A percentile compares a stretch with the other conserved stretches of the same genome.
Evolutionary conservation across 2,113 vertebrate species (phyloP).

Genomic region (Lipophrys pholis): DNA sequence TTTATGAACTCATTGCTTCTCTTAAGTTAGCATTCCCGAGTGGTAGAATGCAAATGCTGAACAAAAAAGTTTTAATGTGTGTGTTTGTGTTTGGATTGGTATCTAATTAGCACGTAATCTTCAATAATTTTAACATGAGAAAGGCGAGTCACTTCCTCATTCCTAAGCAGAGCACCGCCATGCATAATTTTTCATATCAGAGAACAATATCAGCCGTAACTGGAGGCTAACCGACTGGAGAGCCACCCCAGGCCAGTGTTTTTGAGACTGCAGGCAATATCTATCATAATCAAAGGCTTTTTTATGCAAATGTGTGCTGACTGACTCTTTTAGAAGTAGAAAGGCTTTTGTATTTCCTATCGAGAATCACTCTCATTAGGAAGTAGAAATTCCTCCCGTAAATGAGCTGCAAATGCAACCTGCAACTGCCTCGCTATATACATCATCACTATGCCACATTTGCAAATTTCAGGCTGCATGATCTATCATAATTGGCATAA

Average conservation of each 20-base stretch:
- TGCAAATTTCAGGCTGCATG: slow-evolving; percentile 23
- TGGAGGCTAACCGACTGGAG: slow-evolving; percentile 72
- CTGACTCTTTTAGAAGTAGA: slow-evolving; percentile 73
- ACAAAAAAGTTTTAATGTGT: slow-evolving; percentile 19
- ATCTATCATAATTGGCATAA: slow-evolving; percentile 20
- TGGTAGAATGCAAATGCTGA: slow-evolving; percentile 37
- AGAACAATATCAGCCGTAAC: slow-evolving; percentile 70
- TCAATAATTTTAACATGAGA: slow-evolving; percentile 51
- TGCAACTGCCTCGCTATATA: slow-evolving; percentile 20
- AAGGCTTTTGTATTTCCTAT: slow-evolving; percentile 71
- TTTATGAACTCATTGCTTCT: slow-evolving; percentile 44
- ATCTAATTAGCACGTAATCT: slow-evolving; percentile 66
- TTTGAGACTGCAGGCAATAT: slow-evolving; percentile 73
- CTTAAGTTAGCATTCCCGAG: slow-evolving; percentile 32
- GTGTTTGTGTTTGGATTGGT: slow-evolving; percentile 54
- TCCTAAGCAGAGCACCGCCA: slow-evolving; percentile 31
- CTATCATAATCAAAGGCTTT: slow-evolving; percentile 77
- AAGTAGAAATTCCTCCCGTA: slow-evolving; percentile 63
- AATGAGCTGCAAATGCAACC: slow-evolving; percentile 64
- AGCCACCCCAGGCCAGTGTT: slow-evolving; percentile 74
- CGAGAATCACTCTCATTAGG: slow-evolving; percentile 73
- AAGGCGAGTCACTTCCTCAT: slow-evolving; percentile 41
- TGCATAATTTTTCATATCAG: slow-evolving; percentile 65
- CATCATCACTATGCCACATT: slow-evolving; percentile 37
- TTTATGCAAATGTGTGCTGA: slow-evolving; percentile 79